Conservation (phyloP, 2,888 invertebrate species). For the Conistra vaccinii region DNA sequence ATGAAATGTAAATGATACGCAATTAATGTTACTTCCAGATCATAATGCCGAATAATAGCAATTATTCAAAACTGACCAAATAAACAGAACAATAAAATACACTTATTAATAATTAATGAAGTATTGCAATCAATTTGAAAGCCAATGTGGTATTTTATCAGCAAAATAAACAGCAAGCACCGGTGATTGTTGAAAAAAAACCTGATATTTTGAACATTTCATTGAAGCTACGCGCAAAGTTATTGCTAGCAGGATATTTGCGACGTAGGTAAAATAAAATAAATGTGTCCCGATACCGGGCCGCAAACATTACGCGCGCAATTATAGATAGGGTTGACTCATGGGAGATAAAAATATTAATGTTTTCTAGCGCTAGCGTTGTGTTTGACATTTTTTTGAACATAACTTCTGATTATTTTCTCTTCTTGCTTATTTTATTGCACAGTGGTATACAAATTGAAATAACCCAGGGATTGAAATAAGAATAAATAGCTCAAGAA, state of each 20-base stretch:
- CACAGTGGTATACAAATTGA: neutral
- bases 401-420: neutral
- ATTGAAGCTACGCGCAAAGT: slow-evolving; percentile 45
- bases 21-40: neutral
- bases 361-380: slow-evolving; percentile 12
- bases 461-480: slow-evolving; percentile 5
- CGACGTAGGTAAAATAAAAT: slow-evolving; percentile 63
- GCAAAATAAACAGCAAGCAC: slow-evolving; percentile 53
- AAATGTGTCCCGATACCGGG: slow-evolving; percentile 62
- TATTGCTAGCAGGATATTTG: slow-evolving; percentile 59
- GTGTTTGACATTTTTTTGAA: neutral
- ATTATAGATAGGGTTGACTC: slow-evolving; percentile 64
- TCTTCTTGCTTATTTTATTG: neutral
- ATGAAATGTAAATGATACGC: neutral
- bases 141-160: slow-evolving; percentile 39
- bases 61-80: slow-evolving; percentile 21
- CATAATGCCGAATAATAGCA: slow-evolving; percentile 5
- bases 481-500: neutral
- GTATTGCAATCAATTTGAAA: slow-evolving; percentile 45
- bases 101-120: slow-evolving; percentile 34
- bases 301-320: slow-evolving; percentile 64
- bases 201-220: slow-evolving; percentile 43
- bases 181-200: slow-evolving; percentile 47
- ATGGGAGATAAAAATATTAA: slow-evolving; percentile 33
- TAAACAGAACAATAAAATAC: slow-evolving; percentile 20